phyloP scores from a whole-genome alignment of 2,888 invertebrate genomes.

The Deroplatys truncata region DNA sequence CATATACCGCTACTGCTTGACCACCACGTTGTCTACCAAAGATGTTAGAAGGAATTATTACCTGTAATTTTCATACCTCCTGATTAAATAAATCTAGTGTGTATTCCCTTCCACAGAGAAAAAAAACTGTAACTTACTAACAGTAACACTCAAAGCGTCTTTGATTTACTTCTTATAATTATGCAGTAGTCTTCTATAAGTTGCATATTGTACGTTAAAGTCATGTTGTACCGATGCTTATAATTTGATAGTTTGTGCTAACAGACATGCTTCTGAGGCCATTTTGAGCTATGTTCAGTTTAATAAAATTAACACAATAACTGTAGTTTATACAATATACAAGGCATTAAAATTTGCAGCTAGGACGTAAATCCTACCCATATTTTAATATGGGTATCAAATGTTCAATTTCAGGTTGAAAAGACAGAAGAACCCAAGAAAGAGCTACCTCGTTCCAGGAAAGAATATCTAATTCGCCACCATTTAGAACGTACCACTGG shows the following conservation, averaged over 20 bases:
- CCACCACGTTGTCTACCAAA: too few species aligned
- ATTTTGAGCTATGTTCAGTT: neutral
- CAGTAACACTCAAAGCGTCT: too few species aligned
- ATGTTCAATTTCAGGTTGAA: constrained; percentile 1
- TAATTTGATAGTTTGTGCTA: neutral
- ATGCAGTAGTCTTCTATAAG: too few species aligned
- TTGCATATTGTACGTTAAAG: too few species aligned
- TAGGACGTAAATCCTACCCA: neutral
- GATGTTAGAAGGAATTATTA: too few species aligned
- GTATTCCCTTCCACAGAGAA: too few species aligned
- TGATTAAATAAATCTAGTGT: too few species aligned
- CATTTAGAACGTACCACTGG: constrained; percentile 69
- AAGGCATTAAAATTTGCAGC: neutral
- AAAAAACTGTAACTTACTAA: too few species aligned
- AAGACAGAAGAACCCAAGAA: constrained; percentile 33
- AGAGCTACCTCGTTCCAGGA: constrained; percentile 48
- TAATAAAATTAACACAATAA: neutral
- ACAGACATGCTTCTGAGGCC: neutral
- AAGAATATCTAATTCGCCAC: constrained; percentile 63
- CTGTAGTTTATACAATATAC: too few species aligned
- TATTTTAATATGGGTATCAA: neutral
- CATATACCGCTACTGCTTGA: neutral
- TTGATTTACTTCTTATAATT: too few species aligned
- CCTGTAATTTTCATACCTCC: too few species aligned
- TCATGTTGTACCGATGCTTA: neutral